Conservation (phyloP, 2,113 vertebrate species). For the Siniperca chuatsi region DNA sequence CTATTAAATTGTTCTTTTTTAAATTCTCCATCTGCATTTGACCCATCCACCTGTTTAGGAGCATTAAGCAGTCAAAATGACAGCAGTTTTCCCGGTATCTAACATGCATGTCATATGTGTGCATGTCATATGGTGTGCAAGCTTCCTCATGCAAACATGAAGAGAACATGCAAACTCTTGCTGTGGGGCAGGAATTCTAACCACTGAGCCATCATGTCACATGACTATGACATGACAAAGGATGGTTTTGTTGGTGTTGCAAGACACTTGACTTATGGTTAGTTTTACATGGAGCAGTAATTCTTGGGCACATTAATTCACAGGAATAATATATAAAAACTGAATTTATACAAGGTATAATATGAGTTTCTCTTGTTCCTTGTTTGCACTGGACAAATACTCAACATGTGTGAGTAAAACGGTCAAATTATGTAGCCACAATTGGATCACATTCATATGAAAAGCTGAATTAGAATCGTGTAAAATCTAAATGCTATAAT, state of each 20-base stretch:
- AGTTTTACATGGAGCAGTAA: neutral
- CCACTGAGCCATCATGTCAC: neutral
- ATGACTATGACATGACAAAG: conserved; percentile 5
- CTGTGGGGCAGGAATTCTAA: neutral
- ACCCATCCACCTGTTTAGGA: neutral
- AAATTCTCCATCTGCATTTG: neutral
- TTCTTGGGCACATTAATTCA: neutral
- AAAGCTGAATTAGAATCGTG: neutral
- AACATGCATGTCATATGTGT: neutral
- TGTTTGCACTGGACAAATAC: conserved; percentile 7
- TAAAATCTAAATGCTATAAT: neutral
- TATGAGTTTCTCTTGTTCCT: neutral
- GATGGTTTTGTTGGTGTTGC: neutral
- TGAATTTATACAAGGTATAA: neutral
- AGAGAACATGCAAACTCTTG: neutral
- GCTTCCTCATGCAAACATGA: conserved; percentile 4
- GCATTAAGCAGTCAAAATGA: neutral
- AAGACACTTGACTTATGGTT: neutral
- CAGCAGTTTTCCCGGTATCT: neutral
- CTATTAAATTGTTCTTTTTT: neutral
- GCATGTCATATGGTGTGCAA: neutral
- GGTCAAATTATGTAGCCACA: neutral
- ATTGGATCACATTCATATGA: neutral
- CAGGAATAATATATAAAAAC: neutral
- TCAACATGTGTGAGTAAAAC: neutral